Base-by-base conservation (phyloP, 2,113 vertebrate genomes). In the Sinocyclocheilus rhinocerous region DNA sequence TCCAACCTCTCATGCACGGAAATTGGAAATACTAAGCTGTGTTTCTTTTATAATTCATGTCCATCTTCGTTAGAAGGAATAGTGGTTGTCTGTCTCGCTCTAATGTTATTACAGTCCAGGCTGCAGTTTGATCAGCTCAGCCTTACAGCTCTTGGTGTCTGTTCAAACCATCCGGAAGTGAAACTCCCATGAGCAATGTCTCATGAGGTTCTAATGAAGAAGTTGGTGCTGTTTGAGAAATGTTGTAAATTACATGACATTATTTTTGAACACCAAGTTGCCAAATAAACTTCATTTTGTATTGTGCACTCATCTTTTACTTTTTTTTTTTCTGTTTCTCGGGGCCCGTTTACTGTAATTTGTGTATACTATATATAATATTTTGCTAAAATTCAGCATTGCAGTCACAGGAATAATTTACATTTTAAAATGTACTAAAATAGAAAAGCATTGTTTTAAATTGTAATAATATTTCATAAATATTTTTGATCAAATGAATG, bases 181-280 rank as follows among this genome's bases (percentile, higher is more conserved):
- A 55, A 59, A 79, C 29, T 79, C 10, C 52, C 3, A 59, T 8
- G 72, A 76, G 72, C 22, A 24, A 10, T 75, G 72, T 48, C 72
- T 75, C 72, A 24, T 13, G 52, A 10, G 29, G 12, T 79, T 79
- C 52, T 79, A 59, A 63, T 42, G 57, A 77, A 77, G 76, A 52
- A 52, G 48, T 63, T 81, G 78, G 57, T 45, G 59, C 20, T 39
- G 52, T 79, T 79, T 59, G 76, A 59, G 33, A 59, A 79, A 36
- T 57, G 9, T 39, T 36, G 20, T 57, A 57, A 59, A 39, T 57
- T 59, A 22, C 50, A 75, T 75, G 24, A 50, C 42, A 81, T 63
- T 81, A 81, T 63, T 81, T 81, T 81, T 63, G 20, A 42, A 81
- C 33, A 16, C 6, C 16, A 63, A n/a, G 36, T 80, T 72, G 50